A percentile compares a stretch with the other conserved stretches of the same genome.
phyloP scores from a whole-genome alignment of 64 coral and sea anemone species.

The Orbicella faveolata region DNA sequence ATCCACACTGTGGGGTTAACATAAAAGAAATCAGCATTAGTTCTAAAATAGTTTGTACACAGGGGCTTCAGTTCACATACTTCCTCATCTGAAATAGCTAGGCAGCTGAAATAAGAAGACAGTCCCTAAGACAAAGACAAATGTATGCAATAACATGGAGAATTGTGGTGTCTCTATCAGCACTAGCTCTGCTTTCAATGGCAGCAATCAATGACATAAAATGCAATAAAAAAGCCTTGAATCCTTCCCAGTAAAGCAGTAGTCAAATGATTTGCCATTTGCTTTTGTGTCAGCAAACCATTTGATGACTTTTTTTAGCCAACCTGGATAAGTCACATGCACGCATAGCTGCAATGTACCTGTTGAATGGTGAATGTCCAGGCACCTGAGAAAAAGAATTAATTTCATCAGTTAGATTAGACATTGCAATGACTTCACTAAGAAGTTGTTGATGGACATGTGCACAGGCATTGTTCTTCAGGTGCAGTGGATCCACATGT shows the following conservation, averaged over 20 bases:
- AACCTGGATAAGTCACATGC: neutral
- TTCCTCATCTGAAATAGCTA: constrained; percentile 35
- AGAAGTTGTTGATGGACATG: neutral
- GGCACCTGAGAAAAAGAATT: constrained; percentile 24
- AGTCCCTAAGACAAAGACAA: constrained; percentile 51
- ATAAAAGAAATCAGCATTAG: no score
- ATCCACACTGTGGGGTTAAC: no score
- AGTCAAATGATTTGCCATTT: constrained; percentile 44
- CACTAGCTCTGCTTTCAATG: constrained; percentile 23
- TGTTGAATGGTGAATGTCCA: neutral
- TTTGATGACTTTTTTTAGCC: neutral
- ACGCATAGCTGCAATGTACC: constrained; percentile 1
- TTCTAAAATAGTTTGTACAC: constrained; percentile 35
- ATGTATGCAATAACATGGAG: constrained; percentile 38
- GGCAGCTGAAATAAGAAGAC: constrained; percentile 51
- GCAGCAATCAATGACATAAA: constrained; percentile 70
- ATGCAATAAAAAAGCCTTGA: constrained; percentile 56
- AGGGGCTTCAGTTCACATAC: constrained; percentile 20
- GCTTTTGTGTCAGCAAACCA: constrained; percentile 39
- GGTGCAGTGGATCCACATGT: no score
- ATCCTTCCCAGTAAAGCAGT: constrained; percentile 63
- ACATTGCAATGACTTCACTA: constrained; percentile 37
- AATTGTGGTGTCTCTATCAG: neutral
- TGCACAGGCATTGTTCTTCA: constrained; percentile 61
- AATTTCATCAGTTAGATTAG: neutral